Evolutionary conservation across 2,888 invertebrate genomes (phyloP).

Genomic region (Nephrotoma appendiculata): DNA sequence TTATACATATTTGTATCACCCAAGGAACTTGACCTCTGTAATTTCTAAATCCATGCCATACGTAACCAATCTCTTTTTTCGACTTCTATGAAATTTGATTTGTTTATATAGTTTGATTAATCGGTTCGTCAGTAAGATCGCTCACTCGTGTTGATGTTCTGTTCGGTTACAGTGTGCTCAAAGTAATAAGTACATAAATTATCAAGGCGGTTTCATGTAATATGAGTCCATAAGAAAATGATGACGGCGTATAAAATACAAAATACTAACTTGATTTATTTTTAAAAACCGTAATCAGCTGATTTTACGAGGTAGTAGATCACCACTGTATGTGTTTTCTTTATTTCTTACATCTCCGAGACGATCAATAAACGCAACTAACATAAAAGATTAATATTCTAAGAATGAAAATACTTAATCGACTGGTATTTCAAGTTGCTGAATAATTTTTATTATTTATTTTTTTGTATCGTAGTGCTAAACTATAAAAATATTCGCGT

Average conservation of each 20-base stretch:
- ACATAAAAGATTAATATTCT: background rate
- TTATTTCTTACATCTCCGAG: background rate
- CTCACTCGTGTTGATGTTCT: no score
- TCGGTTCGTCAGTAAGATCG: background rate
- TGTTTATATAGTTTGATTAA: background rate
- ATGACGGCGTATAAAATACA: no score
- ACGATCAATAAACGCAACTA: background rate
- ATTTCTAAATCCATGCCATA: background rate
- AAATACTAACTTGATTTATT: background rate
- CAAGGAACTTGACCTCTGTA: background rate
- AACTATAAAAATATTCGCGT: no score
- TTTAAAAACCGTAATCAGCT: background rate
- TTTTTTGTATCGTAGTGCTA: background rate
- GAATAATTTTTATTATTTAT: background rate
- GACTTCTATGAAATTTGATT: background rate
- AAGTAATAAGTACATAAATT: no score
- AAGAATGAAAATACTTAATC: background rate
- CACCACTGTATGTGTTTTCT: background rate
- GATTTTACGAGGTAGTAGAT: background rate
- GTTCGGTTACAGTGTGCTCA: no score
- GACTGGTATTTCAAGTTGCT: background rate
- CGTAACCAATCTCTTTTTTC: no score
- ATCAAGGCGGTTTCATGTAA: no score
- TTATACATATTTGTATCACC: background rate
- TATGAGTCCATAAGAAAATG: no score